A percentile compares a stretch with the other conserved stretches of the same genome.
Evolutionary conservation across 2,797 vertebrate genomes (phyloP).

Genomic region (Caiman crocodilus): DNA sequence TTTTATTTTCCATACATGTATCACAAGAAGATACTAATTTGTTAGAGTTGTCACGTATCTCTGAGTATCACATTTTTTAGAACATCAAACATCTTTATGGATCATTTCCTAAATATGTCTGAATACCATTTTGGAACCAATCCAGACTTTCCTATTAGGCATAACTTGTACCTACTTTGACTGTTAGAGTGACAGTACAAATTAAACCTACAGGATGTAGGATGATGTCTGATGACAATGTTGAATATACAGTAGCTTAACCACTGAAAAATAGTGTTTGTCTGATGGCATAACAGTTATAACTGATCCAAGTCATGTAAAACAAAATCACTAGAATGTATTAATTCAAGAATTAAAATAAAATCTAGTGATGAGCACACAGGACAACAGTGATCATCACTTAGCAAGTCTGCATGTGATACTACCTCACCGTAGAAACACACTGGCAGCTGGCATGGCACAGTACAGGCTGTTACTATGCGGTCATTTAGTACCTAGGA

Average conservation of each 20-base stretch:
- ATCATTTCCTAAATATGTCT: background rate
- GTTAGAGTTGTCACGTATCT: background rate
- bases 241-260: background rate
- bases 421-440: too few species aligned
- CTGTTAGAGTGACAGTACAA: background rate
- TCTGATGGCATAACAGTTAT: background rate
- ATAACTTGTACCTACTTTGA: background rate
- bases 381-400: too few species aligned
- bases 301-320: background rate
- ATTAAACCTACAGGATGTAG: background rate
- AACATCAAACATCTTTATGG: background rate
- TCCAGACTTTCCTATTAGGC: background rate
- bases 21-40: background rate
- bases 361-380: background rate
- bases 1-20: background rate
- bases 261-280: background rate
- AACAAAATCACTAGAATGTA: background rate
- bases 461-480: too few species aligned
- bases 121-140: background rate
- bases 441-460: too few species aligned
- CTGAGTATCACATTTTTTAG: background rate
- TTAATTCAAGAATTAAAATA: background rate
- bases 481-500: too few species aligned
- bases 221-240: background rate
- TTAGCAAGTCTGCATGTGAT: too few species aligned